Evolutionary conservation across 2,888 invertebrate genomes (phyloP), one percentile per base, ranked within the genome.

Genomic region (Buathra laborator): DNA sequence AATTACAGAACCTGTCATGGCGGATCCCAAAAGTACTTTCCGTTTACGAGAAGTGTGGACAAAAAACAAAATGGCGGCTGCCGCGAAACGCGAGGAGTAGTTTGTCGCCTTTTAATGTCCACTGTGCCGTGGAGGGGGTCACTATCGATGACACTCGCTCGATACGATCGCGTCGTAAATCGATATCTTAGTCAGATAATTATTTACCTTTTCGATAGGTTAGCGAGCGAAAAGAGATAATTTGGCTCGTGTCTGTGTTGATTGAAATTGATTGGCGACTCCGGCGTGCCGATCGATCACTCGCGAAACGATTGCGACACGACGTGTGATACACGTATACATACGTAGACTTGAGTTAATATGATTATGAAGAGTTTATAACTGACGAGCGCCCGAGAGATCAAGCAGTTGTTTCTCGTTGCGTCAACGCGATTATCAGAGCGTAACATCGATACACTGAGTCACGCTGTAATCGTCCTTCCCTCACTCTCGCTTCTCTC

Each of bases 81-180:
- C 24, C 1, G 24, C 0, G 56, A 56, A 4, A 80, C 86, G 89
- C 86, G 91, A 91, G 89, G 89, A 87, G 89, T 90, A 91, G 90
- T 87, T 87, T 7, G 16, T n/a, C 72, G 87, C 78, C 87, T 85
- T 90, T 89, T 90, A 90, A 53, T 16, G 37, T 37, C 37, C 9
- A 37, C 0, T 37, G 37, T 37, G 9, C 37, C 37, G 37, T 3
- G 37, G 37, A 0, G 37, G 37, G 37, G 70, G 51, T 70, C 51
- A n/a, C 51, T 9, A 70, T 51, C 32, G 44, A 68, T 68, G 68
- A 16, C 48, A 68, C n/a, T 32, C 51, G 46, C 48, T 32, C 48
- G 37, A 37, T 37, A 37, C 5, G 37, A 37, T 37, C 37, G 37
- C 37, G 37, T 9, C 37, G 9, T 32, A 67, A 67, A 12, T 67